A percentile compares a stretch with the other conserved stretches of the same genome.
phyloP scores from a whole-genome alignment of 2,113 vertebrate species.

The Petrocephalus zakoni region DNA sequence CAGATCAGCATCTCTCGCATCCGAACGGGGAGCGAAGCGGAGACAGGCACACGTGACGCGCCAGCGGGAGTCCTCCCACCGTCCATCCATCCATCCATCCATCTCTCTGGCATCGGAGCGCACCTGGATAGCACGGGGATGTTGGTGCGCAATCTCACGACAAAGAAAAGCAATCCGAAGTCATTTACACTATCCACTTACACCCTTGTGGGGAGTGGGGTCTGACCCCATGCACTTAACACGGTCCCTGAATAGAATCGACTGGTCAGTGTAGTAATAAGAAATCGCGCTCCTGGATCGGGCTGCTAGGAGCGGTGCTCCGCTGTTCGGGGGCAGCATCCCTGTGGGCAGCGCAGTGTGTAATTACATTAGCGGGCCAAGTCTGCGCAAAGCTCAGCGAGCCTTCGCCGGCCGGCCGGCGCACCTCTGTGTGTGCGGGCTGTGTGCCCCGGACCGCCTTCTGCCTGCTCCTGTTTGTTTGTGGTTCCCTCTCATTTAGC shows the following conservation, averaged over 20 bases:
- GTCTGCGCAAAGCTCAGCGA: conserved; percentile 19
- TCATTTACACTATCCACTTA: not conserved
- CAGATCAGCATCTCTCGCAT: conserved; percentile 29
- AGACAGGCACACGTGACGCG: conserved; percentile 34
- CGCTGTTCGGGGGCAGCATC: not conserved
- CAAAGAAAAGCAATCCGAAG: not conserved
- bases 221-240: not conserved
- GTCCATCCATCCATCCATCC: not conserved
- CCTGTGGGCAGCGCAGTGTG: conserved; percentile 18
- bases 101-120: not conserved
- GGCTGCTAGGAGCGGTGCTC: not conserved
- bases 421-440: not conserved
- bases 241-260: not conserved
- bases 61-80: conserved; percentile 23
- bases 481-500: not conserved
- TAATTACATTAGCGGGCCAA: conserved; percentile 19
- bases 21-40: conserved; percentile 22
- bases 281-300: not conserved
- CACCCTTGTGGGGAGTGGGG: not conserved
- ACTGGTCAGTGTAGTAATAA: not conserved
- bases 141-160: not conserved
- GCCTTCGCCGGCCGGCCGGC: not conserved
- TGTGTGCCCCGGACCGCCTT: not conserved
- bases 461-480: not conserved
- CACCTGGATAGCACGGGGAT: not conserved